Evolutionary conservation across 1,140 invertebrate genomes (phyloP), one percentile per base, ranked within the genome.

Genomic region (Oncopodura yosiiana): DNA sequence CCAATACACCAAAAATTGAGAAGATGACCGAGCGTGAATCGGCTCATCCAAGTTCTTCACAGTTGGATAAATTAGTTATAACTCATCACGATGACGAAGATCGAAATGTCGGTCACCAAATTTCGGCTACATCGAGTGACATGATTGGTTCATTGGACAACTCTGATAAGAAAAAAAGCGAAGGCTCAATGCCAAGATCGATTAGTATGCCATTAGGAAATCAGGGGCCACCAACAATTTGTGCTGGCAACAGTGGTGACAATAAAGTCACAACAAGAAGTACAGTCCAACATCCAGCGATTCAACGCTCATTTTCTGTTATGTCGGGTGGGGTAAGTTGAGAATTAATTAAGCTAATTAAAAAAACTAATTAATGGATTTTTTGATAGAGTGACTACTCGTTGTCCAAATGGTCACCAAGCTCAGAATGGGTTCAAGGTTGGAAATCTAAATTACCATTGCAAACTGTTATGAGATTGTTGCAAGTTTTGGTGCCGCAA

Each of bases 401-500:
- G n/a, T n/a, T n/a, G n/a, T n/a, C n/a, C n/a, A 66, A 76, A 18
- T 96, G 92, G 92, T 73, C 81, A 3, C 87, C 92, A 6, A 87
- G 87, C 19, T 79, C 84, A 19, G 88, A 94, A 60, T 98, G 94
- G 94, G 93, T 95, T 32, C 79, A 86, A 60, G 84, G 87, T 5
- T 99, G 95, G 95, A 94, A 98, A 69, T 83, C 81, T 49, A 98
- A 98, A 74, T 73, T 99, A 53, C 95, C 95, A 1, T 71, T 99
- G 45, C 94, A 99, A 75, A 99, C 94, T 26, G 98, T 99, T 56
- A 98, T 99, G 94, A 77, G 95, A 63, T 78, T 99, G 65, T 74
- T 99, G 37, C 95, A 99, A 76, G 95, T 99, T 12, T 74, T 99
- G 1, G 95, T 99, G 41, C 95, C 96, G 42, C 95, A 99, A 77